Percentiles rank a stretch among this genome's conserved stretches.
These are phyloP conservation scores for Brachyptera putata DNA, from an alignment of 2,888 invertebrate species.

Conservation along the genomic window DNA sequence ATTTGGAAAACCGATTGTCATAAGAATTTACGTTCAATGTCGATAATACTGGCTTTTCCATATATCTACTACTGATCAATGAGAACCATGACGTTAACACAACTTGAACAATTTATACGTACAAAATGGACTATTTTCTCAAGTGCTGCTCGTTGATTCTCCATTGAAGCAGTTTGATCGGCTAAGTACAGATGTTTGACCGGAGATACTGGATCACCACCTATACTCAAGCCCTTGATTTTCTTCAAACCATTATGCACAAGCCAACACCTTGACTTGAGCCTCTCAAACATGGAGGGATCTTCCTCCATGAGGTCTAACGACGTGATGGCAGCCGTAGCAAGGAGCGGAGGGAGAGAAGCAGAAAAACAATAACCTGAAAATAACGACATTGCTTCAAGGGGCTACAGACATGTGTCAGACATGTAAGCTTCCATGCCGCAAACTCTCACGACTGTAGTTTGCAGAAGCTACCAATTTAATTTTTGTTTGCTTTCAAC, in stretches of 20 bases:
- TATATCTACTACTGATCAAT: no score
- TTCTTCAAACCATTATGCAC: constrained; percentile 52
- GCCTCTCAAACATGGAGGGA: constrained; percentile 57
- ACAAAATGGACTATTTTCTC: constrained; percentile 6
- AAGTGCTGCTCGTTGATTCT: constrained; percentile 49
- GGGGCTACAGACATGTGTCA: no score
- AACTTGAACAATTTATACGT: background rate
- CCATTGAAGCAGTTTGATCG: constrained; percentile 40
- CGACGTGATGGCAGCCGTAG: constrained; percentile 80
- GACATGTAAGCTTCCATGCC: no score
- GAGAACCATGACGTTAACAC: no score
- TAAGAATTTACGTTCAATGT: no score
- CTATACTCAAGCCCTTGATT: constrained; percentile 49
- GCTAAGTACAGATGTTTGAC: constrained; percentile 69
- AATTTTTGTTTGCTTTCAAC: no score
- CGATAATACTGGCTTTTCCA: no score
- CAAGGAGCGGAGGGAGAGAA: constrained; percentile 87
- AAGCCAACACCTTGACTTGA: constrained; percentile 55
- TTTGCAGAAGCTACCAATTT: no score
- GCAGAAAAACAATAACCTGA: constrained; percentile 94
- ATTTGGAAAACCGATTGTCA: no score
- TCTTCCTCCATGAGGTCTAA: constrained; percentile 68
- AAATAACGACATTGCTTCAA: no score
- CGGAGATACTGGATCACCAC: constrained; percentile 63
- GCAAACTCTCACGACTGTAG: no score